Conservation (phyloP, 2,113 vertebrate species). For the Bothrops jararaca region DNA sequence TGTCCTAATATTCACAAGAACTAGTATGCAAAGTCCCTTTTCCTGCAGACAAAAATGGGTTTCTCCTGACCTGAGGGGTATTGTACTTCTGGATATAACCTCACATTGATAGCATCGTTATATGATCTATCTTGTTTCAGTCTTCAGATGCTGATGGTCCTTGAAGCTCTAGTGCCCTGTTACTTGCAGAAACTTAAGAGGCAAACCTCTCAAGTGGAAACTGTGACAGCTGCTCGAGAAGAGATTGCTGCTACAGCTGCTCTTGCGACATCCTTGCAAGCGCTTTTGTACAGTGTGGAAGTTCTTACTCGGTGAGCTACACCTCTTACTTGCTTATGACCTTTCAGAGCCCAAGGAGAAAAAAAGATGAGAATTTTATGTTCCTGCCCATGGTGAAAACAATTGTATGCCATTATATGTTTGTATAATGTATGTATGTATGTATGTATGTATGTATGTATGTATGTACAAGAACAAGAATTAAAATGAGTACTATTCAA, state of each 20-base stretch:
- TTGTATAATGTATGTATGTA: not conserved
- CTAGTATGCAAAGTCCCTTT: not conserved
- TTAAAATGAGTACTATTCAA: not conserved
- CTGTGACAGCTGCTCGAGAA: slow-evolving; percentile 86
- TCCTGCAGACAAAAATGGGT: not conserved
- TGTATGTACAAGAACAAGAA: not conserved
- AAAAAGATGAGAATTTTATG: not conserved
- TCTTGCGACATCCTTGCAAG: slow-evolving; percentile 92
- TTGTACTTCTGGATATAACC: not conserved
- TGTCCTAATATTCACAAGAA: not conserved
- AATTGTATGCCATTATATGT: not conserved
- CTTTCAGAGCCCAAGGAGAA: not conserved
- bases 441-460: not conserved
- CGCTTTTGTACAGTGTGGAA: slow-evolving; percentile 94
- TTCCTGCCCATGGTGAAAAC: not conserved
- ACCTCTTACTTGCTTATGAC: not conserved
- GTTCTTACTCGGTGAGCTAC: slow-evolving; percentile 86
- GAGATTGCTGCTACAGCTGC: slow-evolving; percentile 93
- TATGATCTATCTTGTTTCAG: slow-evolving; percentile 62
- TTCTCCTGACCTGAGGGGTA: not conserved
- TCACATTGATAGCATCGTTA: not conserved
- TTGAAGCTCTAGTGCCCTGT: slow-evolving; percentile 94
- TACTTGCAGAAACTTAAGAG: slow-evolving; percentile 91
- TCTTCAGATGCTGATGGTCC: slow-evolving; percentile 98
- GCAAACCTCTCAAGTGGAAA: slow-evolving; percentile 87